These are phyloP conservation scores for Stenurella melanura DNA, from an alignment of 2,888 invertebrate species.

Conservation along the genomic window DNA sequence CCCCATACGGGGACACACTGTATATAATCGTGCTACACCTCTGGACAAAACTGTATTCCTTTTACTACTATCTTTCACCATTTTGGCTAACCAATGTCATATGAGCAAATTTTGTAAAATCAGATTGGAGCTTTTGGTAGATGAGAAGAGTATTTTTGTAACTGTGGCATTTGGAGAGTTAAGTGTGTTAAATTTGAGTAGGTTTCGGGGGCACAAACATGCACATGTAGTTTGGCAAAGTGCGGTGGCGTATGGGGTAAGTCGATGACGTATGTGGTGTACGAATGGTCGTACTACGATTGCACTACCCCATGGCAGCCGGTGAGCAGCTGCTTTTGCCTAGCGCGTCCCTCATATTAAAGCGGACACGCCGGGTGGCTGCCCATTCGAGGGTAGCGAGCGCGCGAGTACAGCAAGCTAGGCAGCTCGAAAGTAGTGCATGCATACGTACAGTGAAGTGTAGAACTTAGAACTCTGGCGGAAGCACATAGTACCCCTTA, in stretches of 20 bases:
- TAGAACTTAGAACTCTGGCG: conserved; percentile 61
- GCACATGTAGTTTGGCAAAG: conserved; percentile 36
- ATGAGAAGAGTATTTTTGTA: no score
- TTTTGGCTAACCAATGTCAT: no score
- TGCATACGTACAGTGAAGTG: conserved; percentile 48
- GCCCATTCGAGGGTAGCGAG: conserved; percentile 71
- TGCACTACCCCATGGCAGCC: conserved; percentile 64
- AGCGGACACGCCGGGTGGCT: conserved; percentile 69
- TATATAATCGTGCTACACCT: no score
- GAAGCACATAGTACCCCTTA: conserved; percentile 71
- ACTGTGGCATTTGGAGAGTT: not conserved
- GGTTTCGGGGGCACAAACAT: not conserved
- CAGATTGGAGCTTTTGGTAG: no score
- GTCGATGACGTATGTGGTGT: conserved; percentile 61
- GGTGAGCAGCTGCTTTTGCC: conserved; percentile 60
- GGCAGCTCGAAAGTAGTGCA: conserved; percentile 51
- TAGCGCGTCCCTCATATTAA: conserved; percentile 68
- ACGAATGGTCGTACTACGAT: conserved; percentile 51
- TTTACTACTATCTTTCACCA: no score
- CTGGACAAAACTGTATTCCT: not conserved
- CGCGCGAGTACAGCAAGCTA: conserved; percentile 60
- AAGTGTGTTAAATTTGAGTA: conserved; percentile 15
- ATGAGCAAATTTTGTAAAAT: no score
- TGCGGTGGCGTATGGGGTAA: conserved; percentile 63
- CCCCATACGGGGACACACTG: no score